These are phyloP conservation scores for Falcaria lacertinaria DNA, from an alignment of 2,888 invertebrate species.

Conservation along the genomic window DNA sequence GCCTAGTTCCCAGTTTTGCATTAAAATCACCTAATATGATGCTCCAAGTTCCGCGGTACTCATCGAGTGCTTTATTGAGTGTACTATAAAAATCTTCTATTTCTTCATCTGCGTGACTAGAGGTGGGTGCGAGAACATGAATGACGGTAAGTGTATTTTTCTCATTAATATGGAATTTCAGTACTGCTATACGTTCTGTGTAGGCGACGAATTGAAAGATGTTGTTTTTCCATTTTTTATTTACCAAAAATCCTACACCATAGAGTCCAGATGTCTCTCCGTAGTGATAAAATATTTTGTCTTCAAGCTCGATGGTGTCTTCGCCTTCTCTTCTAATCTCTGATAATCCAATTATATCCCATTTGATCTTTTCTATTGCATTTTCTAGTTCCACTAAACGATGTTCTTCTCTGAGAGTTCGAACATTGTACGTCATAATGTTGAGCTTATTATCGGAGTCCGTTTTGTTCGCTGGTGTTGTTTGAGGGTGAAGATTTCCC, in stretches of 20 bases:
- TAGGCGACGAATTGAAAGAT: slow-evolving; percentile 4
- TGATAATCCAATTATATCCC: not conserved
- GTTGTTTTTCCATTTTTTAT: slow-evolving; percentile 5
- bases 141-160: slow-evolving; percentile 1
- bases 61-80: not conserved
- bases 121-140: slow-evolving; percentile 5
- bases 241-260: slow-evolving; percentile 8
- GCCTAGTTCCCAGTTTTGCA: not conserved
- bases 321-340: slow-evolving; percentile 1
- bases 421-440: not conserved
- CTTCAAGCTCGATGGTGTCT: not conserved
- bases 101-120: slow-evolving; percentile 3
- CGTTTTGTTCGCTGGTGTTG: too few relatives aligned
- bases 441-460: too few relatives aligned
- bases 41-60: slow-evolving; percentile 2
- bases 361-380: not conserved
- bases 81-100: slow-evolving; percentile 4
- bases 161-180: not conserved
- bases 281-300: slow-evolving; percentile 4
- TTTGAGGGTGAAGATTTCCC: too few relatives aligned
- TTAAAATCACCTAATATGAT: not conserved
- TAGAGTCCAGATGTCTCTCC: not conserved
- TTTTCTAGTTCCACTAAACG: not conserved
- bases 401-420: not conserved
- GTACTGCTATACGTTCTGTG: slow-evolving; percentile 4